Evolutionary conservation across 1,140 invertebrate species (phyloP).

Genomic region (Diuraphis noxia): DNA sequence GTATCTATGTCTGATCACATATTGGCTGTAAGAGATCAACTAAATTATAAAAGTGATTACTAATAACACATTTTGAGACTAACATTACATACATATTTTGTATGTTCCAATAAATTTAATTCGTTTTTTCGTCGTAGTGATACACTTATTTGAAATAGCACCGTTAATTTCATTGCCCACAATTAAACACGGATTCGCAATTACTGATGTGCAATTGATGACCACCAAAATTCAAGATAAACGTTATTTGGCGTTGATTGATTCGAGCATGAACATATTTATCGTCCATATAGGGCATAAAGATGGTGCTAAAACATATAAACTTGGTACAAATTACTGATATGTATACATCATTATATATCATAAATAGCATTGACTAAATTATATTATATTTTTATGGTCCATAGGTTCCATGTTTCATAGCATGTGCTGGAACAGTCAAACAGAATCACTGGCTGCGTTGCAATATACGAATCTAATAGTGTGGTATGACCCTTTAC

Average conservation of each 20-base stretch:
- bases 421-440: constrained; percentile 79
- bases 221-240: constrained; percentile 18
- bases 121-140: neutral
- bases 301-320: neutral
- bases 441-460: constrained; percentile 80
- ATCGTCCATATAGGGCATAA: constrained; percentile 16
- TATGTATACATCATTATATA: neutral
- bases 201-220: constrained; percentile 30
- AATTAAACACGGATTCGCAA: constrained; percentile 19
- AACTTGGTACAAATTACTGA: constrained; percentile 10
- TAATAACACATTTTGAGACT: neutral
- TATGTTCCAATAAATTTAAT: neutral
- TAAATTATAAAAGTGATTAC: constrained; percentile 73
- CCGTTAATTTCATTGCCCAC: neutral
- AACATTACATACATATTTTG: neutral
- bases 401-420: constrained; percentile 73
- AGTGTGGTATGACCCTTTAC: constrained; percentile 82
- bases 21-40: constrained; percentile 79
- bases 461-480: constrained; percentile 79
- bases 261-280: constrained; percentile 40
- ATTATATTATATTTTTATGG: neutral
- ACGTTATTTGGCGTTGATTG: constrained; percentile 40
- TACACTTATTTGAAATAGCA: neutral
- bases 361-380: no score
- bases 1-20: constrained; percentile 81